A percentile compares a stretch with the other conserved stretches of the same genome.
phyloP scores from a whole-genome alignment of 2,113 vertebrate genomes.

The Phaethornis superciliosus region DNA sequence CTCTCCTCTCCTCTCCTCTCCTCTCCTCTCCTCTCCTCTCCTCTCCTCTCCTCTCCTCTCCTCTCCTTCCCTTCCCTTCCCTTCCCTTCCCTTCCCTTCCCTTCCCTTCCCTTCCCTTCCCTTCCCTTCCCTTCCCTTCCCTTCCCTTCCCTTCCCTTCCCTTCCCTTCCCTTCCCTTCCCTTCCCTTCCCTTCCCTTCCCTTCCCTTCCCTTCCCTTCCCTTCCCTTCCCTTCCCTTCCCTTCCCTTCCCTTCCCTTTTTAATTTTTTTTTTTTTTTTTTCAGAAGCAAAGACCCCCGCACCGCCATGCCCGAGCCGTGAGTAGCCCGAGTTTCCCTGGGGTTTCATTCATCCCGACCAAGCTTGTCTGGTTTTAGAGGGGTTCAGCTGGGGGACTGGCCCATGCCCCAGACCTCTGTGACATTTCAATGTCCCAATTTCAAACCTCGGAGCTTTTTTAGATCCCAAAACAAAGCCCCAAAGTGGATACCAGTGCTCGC shows the following conservation, averaged over 20 bases:
- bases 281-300: neutral
- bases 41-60: no score
- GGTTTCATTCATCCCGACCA: fast-evolving
- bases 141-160: no score
- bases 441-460: neutral
- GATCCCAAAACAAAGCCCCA: fast-evolving
- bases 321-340: neutral
- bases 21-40: no score
- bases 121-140: no score
- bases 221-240: neutral
- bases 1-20: no score
- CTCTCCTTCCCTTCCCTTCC: no score
- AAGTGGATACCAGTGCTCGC: neutral
- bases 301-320: conserved; percentile 76
- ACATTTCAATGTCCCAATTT: fast-evolving
- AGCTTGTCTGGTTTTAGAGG: fast-evolving
- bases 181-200: no score
- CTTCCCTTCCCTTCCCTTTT: no score
- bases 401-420: neutral
- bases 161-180: no score
- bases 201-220: no score
- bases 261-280: neutral
- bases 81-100: no score
- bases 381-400: neutral
- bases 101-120: no score